Conservation (phyloP, 2,113 vertebrate genomes). For the Zosterops pallidus region DNA sequence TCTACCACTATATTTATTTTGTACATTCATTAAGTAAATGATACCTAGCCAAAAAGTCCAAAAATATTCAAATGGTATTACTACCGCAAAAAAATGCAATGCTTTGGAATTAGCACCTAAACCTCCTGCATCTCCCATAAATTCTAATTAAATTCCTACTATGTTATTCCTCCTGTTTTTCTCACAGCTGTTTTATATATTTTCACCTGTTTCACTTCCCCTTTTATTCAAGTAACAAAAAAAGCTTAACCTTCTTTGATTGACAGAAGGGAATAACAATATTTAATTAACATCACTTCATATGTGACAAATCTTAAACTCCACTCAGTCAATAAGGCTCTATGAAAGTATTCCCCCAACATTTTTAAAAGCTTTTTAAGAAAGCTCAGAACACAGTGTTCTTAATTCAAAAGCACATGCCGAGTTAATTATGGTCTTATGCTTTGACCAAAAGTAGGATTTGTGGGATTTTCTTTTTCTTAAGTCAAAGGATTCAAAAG, state of each 20-base stretch:
- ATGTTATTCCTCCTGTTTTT: constrained; percentile 33
- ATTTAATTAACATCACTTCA: constrained; percentile 70
- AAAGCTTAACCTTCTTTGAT: constrained; percentile 54
- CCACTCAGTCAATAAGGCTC: constrained; percentile 65
- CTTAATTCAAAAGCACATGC: constrained; percentile 74
- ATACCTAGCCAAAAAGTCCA: background rate
- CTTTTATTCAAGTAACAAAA: constrained; percentile 43
- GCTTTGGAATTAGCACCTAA: constrained; percentile 43
- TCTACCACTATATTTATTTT: constrained; percentile 1
- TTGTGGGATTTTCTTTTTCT: constrained; percentile 67
- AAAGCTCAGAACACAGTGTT: constrained; percentile 72
- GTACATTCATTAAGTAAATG: background rate
- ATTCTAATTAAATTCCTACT: constrained; percentile 52
- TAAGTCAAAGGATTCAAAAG: constrained; percentile 71
- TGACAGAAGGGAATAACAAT: constrained; percentile 60
- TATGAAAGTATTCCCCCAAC: constrained; percentile 44
- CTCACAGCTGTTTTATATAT: constrained; percentile 44
- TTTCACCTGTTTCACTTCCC: constrained; percentile 44
- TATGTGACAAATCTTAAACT: constrained; percentile 75
- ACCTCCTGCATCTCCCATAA: background rate
- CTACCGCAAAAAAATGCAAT: constrained; percentile 13
- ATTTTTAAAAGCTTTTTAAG: constrained; percentile 68
- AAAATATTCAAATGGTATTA: constrained; percentile 15
- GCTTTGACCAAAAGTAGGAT: constrained; percentile 71
- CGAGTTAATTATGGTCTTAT: constrained; percentile 79